Evolutionary conservation across 1,140 invertebrate species (phyloP).

Genomic region (Contarinia nasturtii): DNA sequence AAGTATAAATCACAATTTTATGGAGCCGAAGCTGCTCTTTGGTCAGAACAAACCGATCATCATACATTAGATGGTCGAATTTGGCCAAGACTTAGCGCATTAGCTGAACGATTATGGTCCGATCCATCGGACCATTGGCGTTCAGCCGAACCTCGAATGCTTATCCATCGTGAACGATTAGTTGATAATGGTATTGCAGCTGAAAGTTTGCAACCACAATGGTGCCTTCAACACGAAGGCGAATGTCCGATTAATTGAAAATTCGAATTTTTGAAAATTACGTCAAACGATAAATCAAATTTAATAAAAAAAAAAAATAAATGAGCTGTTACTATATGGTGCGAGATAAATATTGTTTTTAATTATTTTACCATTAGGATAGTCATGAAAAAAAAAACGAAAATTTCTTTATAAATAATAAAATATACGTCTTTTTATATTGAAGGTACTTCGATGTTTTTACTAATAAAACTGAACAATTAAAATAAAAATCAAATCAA

Average conservation of each 20-base stretch:
- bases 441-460: too few relatives aligned
- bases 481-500: too few relatives aligned
- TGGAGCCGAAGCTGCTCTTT: slow-evolving; percentile 59
- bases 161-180: slow-evolving; percentile 48
- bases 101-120: slow-evolving; percentile 64
- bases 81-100: slow-evolving; percentile 59
- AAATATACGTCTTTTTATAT: too few relatives aligned
- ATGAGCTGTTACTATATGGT: too few relatives aligned
- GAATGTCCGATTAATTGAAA: slow-evolving; percentile 27
- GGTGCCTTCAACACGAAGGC: slow-evolving; percentile 63
- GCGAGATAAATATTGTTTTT: too few relatives aligned
- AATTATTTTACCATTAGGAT: too few relatives aligned
- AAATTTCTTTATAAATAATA: too few relatives aligned
- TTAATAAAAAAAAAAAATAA: too few relatives aligned
- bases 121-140: slow-evolving; percentile 39
- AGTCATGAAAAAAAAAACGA: too few relatives aligned
- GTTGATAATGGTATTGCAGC: slow-evolving; percentile 42
- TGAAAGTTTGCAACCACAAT: slow-evolving; percentile 56
- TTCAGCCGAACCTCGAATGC: slow-evolving; percentile 44
- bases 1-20: slow-evolving; percentile 31
- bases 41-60: slow-evolving; percentile 60
- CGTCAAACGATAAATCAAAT: too few relatives aligned
- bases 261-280: too few relatives aligned
- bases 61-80: slow-evolving; percentile 41
- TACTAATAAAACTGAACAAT: too few relatives aligned